phyloP scores from a whole-genome alignment of 2,113 vertebrate genomes.

The Macquaria ambigua region DNA sequence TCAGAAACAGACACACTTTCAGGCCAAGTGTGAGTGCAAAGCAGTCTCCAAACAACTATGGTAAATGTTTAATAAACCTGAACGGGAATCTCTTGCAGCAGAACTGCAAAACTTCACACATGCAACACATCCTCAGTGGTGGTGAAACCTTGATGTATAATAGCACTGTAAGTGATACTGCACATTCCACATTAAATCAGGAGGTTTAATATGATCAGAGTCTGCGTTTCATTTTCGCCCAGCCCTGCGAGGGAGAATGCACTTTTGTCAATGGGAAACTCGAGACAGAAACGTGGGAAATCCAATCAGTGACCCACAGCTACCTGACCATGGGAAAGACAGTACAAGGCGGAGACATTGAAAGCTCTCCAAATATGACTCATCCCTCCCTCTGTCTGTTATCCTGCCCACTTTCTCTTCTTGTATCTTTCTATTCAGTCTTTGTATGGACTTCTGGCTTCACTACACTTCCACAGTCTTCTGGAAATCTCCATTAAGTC shows the following conservation, averaged over 20 bases:
- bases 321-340: constrained; percentile 64
- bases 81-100: constrained; percentile 17
- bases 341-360: constrained; percentile 38
- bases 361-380: constrained; percentile 69
- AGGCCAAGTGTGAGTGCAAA: constrained; percentile 31
- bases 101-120: constrained; percentile 1
- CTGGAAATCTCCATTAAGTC: constrained; percentile 80
- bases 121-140: not conserved
- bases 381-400: constrained; percentile 44
- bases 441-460: constrained; percentile 41
- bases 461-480: constrained; percentile 53
- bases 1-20: constrained; percentile 43
- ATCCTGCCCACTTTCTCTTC: constrained; percentile 25
- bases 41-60: constrained; percentile 25
- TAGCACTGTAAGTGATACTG: constrained; percentile 37
- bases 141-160: constrained; percentile 30
- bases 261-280: constrained; percentile 65
- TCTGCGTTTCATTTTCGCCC: constrained; percentile 46
- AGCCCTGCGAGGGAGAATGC: constrained; percentile 30
- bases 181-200: constrained; percentile 41
- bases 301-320: constrained; percentile 55
- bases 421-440: constrained; percentile 40
- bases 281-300: constrained; percentile 59
- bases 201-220: constrained; percentile 32
- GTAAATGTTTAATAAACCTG: constrained; percentile 36